Evolutionary conservation across 2,113 vertebrate species (phyloP).

Genomic region (Anas platyrhynchos): DNA sequence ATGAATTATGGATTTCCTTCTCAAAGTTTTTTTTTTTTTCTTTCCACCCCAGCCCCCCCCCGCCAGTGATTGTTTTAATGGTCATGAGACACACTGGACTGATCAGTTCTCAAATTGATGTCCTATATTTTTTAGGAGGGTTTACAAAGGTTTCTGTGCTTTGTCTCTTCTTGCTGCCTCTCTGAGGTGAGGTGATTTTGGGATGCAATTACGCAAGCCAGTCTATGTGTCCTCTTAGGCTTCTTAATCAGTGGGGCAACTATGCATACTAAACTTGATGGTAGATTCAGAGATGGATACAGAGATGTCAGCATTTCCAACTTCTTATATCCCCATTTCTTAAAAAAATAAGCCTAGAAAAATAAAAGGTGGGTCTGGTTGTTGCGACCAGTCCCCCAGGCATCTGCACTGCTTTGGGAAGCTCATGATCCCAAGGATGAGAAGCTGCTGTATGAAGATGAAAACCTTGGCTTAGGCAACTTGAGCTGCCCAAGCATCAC

Average conservation of each 20-base stretch:
- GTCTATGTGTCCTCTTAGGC: neutral
- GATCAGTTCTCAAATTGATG: neutral
- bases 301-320: neutral
- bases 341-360: neutral
- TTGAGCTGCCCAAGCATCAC: neutral
- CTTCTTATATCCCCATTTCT: neutral
- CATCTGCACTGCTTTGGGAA: neutral
- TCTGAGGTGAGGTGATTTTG: neutral
- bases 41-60: neutral
- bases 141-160: neutral
- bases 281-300: neutral
- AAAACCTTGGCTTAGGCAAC: neutral
- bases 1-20: conserved; percentile 1
- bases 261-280: neutral
- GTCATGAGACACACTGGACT: neutral
- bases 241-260: neutral
- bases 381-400: neutral
- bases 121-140: neutral
- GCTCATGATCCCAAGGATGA: neutral
- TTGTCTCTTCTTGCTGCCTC: accelerated
- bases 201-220: neutral
- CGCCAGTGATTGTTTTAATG: neutral
- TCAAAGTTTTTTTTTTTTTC: neutral
- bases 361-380: neutral
- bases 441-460: neutral